phyloP scores from a whole-genome alignment of 2,113 vertebrate species.

The Speoplatyrhinus poulsoni region DNA sequence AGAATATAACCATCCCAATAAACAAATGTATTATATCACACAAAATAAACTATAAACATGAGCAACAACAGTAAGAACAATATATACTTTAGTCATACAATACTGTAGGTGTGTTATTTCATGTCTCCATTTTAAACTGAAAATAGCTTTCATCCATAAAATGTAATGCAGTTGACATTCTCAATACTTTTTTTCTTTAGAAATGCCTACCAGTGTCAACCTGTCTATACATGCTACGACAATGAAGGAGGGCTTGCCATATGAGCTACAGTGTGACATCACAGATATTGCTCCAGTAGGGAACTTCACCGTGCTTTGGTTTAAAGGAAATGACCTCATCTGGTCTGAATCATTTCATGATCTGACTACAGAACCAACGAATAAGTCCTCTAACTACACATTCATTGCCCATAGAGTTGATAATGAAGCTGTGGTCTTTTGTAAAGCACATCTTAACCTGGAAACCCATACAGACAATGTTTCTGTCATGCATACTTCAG shows the following conservation, averaged over 20 bases:
- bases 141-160: not conserved
- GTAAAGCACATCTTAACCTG: slow-evolving; percentile 60
- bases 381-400: fast-evolving
- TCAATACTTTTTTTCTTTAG: slow-evolving; percentile 29
- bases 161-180: not conserved
- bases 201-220: slow-evolving; percentile 50
- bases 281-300: slow-evolving; percentile 27
- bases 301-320: slow-evolving; percentile 42
- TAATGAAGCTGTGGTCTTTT: slow-evolving; percentile 54
- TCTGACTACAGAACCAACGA: fast-evolving
- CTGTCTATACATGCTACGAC: not conserved
- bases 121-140: too few relatives aligned
- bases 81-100: too few relatives aligned
- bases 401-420: slow-evolving; percentile 5
- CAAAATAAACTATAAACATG: too few relatives aligned
- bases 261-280: slow-evolving; percentile 56
- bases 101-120: too few relatives aligned
- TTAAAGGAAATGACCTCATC: not conserved
- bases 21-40: too few relatives aligned
- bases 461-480: not conserved
- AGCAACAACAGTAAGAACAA: too few relatives aligned
- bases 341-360: fast-evolving
- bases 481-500: not conserved
- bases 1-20: too few relatives aligned
- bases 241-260: not conserved